phyloP scores from a whole-genome alignment of 2,797 vertebrate species.

The Eulemur mongoz region DNA sequence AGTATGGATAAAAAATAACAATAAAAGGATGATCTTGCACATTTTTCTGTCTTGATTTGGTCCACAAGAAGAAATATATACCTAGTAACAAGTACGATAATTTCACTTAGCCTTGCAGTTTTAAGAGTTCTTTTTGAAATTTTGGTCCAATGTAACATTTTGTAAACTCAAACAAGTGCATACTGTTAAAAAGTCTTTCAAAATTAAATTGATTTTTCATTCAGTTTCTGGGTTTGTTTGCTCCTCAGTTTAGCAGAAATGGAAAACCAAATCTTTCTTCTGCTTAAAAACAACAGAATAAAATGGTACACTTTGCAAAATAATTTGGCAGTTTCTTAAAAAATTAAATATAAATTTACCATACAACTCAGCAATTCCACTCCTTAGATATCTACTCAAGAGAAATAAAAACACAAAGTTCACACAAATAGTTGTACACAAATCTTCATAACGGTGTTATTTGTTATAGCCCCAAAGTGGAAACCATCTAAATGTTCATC shows the following conservation, averaged over 20 bases:
- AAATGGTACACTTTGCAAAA: conserved; percentile 32
- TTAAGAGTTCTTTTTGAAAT: conserved; percentile 20
- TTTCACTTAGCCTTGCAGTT: neutral
- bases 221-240: neutral
- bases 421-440: neutral
- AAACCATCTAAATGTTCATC: neutral
- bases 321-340: neutral
- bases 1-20: neutral
- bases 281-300: neutral
- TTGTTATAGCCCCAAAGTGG: neutral
- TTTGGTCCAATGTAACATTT: neutral
- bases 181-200: neutral
- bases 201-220: neutral
- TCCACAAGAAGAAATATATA: conserved; percentile 4
- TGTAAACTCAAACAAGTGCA: neutral
- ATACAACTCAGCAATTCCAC: neutral
- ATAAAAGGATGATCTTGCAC: neutral
- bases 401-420: conserved; percentile 39
- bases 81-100: neutral
- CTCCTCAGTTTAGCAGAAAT: conserved; percentile 16
- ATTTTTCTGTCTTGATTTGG: conserved; percentile 20
- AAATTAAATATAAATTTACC: neutral
- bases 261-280: neutral
- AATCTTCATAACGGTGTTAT: neutral
- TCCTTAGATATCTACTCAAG: neutral